Evolutionary conservation across 1,140 invertebrate species (phyloP).

Genomic region (Drosophila orena): DNA sequence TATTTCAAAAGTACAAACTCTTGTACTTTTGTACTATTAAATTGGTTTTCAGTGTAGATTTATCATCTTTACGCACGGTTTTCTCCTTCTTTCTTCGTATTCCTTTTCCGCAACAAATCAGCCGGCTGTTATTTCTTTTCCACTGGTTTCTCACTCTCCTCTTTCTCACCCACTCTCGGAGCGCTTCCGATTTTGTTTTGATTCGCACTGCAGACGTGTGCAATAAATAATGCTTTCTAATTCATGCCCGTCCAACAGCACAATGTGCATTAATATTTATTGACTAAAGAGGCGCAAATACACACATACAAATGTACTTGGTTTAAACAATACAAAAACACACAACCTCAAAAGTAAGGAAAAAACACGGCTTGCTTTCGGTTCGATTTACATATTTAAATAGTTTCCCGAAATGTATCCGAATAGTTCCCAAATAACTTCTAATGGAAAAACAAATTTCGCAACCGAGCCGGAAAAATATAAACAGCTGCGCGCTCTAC

Average conservation of each 20-base stretch:
- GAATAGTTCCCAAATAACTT: constrained; percentile 15
- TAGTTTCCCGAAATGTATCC: constrained; percentile 1
- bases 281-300: constrained; percentile 9
- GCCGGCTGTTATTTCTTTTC: constrained; percentile 35
- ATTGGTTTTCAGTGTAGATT: background rate
- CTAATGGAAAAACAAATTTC: constrained; percentile 20
- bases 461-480: constrained; percentile 1
- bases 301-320: background rate
- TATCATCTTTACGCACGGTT: constrained; percentile 33
- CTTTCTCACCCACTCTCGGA: constrained; percentile 1
- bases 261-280: constrained; percentile 42
- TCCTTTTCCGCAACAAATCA: constrained; percentile 49
- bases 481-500: constrained; percentile 26
- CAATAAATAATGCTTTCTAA: constrained; percentile 40
- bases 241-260: constrained; percentile 26
- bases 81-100: constrained; percentile 19
- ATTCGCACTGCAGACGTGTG: constrained; percentile 25
- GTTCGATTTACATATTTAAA: constrained; percentile 20
- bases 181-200: constrained; percentile 42
- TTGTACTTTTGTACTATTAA: no score
- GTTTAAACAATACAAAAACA: constrained; percentile 20
- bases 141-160: constrained; percentile 26
- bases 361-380: constrained; percentile 38
- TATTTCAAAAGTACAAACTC: background rate
- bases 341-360: constrained; percentile 8